phyloP scores from a whole-genome alignment of 2,113 vertebrate species.

The Butorides virescens region DNA sequence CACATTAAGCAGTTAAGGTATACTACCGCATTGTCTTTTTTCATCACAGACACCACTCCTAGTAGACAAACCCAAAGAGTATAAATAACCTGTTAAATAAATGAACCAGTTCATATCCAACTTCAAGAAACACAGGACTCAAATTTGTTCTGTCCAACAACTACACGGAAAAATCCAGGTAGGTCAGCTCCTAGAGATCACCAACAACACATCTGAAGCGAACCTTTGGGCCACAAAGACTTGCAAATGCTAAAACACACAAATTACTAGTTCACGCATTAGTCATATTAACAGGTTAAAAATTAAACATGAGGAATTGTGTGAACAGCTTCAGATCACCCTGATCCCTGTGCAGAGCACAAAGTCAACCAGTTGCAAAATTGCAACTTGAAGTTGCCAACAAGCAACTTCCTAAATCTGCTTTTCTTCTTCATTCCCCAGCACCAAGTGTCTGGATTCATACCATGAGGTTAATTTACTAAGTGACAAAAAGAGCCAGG shows the following conservation, averaged over 20 bases:
- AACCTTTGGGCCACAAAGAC: neutral
- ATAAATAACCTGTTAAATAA: neutral
- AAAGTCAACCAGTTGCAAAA: neutral
- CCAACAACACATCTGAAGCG: neutral
- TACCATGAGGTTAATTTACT: neutral
- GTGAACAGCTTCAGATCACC: neutral
- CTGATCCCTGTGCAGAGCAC: neutral
- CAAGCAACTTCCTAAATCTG: neutral
- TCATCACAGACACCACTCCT: neutral
- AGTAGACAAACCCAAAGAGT: neutral
- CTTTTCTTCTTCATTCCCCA: neutral
- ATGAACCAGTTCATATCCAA: rapidly evolving
- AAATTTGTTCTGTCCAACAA: neutral
- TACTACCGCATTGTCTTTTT: rapidly evolving
- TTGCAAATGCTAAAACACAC: neutral
- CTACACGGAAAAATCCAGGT: neutral
- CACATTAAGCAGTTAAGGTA: neutral
- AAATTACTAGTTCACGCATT: neutral
- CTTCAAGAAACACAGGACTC: neutral
- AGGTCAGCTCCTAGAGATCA: neutral
- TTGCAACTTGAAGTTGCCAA: neutral
- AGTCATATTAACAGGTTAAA: neutral
- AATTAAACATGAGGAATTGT: neutral
- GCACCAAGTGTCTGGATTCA: neutral
- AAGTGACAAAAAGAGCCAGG: neutral